A percentile compares a stretch with the other conserved stretches of the same genome.
These are phyloP conservation scores for Onychostoma macrolepis DNA, from an alignment of 2,113 vertebrate genomes.

Conservation along the genomic window DNA sequence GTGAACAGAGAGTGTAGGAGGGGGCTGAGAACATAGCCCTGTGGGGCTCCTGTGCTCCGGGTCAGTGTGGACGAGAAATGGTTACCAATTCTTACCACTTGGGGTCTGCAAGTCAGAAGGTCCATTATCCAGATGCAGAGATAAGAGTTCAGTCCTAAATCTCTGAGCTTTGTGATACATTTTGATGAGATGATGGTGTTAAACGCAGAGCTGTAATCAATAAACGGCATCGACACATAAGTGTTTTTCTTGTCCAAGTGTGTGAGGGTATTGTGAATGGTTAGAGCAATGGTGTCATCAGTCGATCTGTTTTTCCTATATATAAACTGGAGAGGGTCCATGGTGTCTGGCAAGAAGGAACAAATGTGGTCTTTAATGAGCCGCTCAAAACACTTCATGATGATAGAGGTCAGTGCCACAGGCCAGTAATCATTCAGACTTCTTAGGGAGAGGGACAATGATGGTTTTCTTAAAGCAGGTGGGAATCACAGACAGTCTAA, in stretches of 20 bases:
- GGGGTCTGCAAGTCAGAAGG: not conserved
- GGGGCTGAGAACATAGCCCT: too few species aligned
- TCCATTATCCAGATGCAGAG: not conserved
- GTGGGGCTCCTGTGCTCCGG: too few species aligned
- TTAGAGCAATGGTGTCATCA: not conserved
- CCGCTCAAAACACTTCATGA: too few species aligned
- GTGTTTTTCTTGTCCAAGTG: not conserved
- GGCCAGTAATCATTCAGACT: not conserved
- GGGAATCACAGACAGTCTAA: not conserved
- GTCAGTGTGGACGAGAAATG: too few species aligned
- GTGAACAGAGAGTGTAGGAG: too few species aligned
- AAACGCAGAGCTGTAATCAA: not conserved
- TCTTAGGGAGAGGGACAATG: not conserved
- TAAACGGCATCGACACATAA: not conserved
- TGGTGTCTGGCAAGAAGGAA: not conserved
- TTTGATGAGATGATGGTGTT: not conserved
- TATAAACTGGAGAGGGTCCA: not conserved
- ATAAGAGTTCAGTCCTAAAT: not conserved
- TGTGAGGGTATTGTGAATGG: not conserved
- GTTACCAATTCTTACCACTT: too few species aligned
- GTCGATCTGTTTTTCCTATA: not conserved
- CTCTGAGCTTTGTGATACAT: not conserved
- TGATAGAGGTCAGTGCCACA: not conserved
- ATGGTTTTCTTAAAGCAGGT: not conserved
- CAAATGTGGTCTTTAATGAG: not conserved